Percentiles rank a stretch among this genome's conserved stretches.
These are phyloP conservation scores for Cantharis rustica DNA, from an alignment of 2,888 invertebrate genomes.

Conservation along the genomic window DNA sequence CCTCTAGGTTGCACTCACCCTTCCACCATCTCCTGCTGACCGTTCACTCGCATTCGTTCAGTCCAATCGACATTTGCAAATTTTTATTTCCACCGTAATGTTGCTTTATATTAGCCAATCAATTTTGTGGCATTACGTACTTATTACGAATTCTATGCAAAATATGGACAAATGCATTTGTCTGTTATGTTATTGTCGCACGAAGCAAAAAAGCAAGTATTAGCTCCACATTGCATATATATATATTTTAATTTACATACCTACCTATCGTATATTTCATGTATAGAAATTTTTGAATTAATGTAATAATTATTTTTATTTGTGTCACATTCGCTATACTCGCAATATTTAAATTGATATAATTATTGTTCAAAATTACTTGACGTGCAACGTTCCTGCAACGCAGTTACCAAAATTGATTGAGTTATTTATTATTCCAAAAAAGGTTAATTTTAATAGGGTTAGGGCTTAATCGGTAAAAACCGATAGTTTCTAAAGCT, in stretches of 20 bases:
- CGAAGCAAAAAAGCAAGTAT: constrained; percentile 13
- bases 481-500: neutral
- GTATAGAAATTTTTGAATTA: neutral
- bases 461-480: neutral
- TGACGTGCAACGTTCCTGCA: neutral
- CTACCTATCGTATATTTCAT: neutral
- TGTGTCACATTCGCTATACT: neutral
- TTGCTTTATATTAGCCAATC: constrained; percentile 46
- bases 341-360: neutral
- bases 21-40: constrained; percentile 30
- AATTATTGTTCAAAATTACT: neutral
- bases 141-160: constrained; percentile 38
- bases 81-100: constrained; percentile 39
- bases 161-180: constrained; percentile 31
- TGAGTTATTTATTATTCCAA: neutral
- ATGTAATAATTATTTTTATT: neutral
- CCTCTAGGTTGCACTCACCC: constrained; percentile 39
- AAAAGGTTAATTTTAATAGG: neutral
- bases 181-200: constrained; percentile 14
- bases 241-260: neutral
- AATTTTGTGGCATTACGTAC: constrained; percentile 42
- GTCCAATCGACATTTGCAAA: constrained; percentile 46
- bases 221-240: neutral
- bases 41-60: constrained; percentile 43
- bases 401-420: neutral